Evolutionary conservation across 2,888 invertebrate genomes (phyloP).

Genomic region (Stenoptilia bipunctidactyla): DNA sequence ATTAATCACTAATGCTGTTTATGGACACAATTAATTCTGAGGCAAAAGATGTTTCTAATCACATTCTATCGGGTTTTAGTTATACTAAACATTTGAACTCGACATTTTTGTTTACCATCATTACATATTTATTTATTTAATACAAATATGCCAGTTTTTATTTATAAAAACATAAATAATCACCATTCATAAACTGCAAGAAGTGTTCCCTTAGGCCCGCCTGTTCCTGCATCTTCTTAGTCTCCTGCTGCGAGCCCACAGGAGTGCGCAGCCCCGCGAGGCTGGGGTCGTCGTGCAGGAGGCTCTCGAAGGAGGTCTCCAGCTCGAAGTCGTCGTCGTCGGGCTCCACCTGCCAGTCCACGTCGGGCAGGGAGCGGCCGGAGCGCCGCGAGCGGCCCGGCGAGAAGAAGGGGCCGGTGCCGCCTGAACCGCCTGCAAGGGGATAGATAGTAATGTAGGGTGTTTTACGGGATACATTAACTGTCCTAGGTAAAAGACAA

Average conservation of each 20-base stretch:
- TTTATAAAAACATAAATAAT: no score
- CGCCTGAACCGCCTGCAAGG: constrained; percentile 52
- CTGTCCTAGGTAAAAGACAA: no score
- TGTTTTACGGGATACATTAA: no score
- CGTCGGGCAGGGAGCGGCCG: constrained; percentile 37
- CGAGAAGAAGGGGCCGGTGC: constrained; percentile 46
- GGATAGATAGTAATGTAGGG: no score
- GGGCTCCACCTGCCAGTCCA: constrained; percentile 41
- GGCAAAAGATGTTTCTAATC: no score
- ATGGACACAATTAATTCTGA: no score
- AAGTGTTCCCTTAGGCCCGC: constrained; percentile 41
- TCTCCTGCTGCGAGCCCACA: constrained; percentile 37
- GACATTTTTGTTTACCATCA: no score
- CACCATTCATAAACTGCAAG: constrained; percentile 48
- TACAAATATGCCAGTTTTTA: no score
- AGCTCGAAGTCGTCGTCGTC: constrained; percentile 61
- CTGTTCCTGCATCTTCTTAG: constrained; percentile 39
- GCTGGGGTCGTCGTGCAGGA: constrained; percentile 43
- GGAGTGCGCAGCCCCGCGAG: constrained; percentile 32
- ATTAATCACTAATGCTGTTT: no score
- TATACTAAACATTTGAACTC: no score
- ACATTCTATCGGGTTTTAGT: no score
- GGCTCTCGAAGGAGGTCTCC: constrained; percentile 55
- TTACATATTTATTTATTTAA: no score
- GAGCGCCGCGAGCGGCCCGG: constrained; percentile 23